Evolutionary conservation across 2,113 vertebrate genomes (phyloP).

Genomic region (Aspidoscelis tigris): DNA sequence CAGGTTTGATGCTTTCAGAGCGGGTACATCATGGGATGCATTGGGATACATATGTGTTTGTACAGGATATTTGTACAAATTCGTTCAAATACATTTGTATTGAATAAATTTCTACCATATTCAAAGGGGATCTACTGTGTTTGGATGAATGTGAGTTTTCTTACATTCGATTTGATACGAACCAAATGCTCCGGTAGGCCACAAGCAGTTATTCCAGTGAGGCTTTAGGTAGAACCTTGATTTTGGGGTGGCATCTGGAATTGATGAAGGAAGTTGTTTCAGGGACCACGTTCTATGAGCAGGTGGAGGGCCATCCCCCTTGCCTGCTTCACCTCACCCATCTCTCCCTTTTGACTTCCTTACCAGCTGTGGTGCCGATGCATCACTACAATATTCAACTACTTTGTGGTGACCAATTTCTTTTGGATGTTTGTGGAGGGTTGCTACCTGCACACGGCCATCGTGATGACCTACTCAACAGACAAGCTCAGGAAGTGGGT

Average conservation of each 20-base stretch:
- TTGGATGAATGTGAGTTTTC: too few species aligned
- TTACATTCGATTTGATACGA: too few species aligned
- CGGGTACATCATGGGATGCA: too few species aligned
- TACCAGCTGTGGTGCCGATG: conserved; percentile 94
- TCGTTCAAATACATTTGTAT: too few species aligned
- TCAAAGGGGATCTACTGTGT: too few species aligned
- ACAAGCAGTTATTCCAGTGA: too few species aligned
- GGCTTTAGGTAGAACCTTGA: background rate
- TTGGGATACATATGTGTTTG: too few species aligned
- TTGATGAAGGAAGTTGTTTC: background rate
- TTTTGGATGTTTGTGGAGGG: conserved; percentile 99
- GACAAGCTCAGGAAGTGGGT: conserved; percentile 95
- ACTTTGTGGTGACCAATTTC: conserved; percentile 98
- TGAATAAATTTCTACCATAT: too few species aligned
- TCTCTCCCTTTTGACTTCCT: background rate
- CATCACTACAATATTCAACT: conserved; percentile 95
- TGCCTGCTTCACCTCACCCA: background rate
- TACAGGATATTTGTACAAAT: too few species aligned
- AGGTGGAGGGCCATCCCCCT: background rate
- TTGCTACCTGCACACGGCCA: conserved; percentile 96
- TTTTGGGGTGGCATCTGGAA: too few species aligned
- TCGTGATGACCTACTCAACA: conserved; percentile 98
- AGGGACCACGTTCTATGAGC: background rate
- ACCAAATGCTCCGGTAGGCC: too few species aligned
- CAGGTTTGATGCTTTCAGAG: too few species aligned